These are phyloP conservation scores for Clarias platycephalus DNA, from an alignment of 2,797 vertebrate genomes.

Conservation along the genomic window DNA sequence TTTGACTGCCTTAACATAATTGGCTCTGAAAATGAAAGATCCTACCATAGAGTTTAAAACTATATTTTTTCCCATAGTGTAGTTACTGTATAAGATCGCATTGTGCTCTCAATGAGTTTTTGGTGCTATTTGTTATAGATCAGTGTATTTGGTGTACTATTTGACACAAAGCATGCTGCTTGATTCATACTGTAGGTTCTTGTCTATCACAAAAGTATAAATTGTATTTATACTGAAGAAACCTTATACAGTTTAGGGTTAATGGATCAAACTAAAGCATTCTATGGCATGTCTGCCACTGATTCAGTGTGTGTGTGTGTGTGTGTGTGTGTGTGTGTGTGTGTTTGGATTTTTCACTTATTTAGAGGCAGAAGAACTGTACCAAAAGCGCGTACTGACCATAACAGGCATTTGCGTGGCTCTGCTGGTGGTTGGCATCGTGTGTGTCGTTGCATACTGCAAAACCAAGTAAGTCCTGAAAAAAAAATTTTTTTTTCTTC, in stretches of 20 bases:
- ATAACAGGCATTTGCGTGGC: slow-evolving; percentile 98
- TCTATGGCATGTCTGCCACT: slow-evolving; percentile 37
- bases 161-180: slow-evolving; percentile 7
- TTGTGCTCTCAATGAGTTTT: slow-evolving; percentile 38
- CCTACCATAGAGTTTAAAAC: slow-evolving; percentile 21
- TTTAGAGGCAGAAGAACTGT: slow-evolving; percentile 93
- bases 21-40: slow-evolving; percentile 37
- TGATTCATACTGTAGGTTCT: neutral
- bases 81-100: slow-evolving; percentile 19
- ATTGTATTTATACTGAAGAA: neutral
- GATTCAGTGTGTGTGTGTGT: slow-evolving; percentile 34
- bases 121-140: slow-evolving; percentile 37
- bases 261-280: slow-evolving; percentile 7
- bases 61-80: slow-evolving; percentile 20
- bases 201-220: neutral
- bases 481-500: neutral
- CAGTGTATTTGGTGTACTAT: neutral
- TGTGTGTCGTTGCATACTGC: slow-evolving; percentile 97
- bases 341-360: slow-evolving; percentile 49
- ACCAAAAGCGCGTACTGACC: slow-evolving; percentile 94
- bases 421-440: slow-evolving; percentile 93
- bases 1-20: slow-evolving; percentile 42
- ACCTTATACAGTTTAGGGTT: neutral
- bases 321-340: slow-evolving; percentile 41
- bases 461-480: slow-evolving; percentile 90